A percentile compares a stretch with the other conserved stretches of the same genome.
Conservation (phyloP, 2,888 invertebrate genomes). For the Macaria notata region DNA sequence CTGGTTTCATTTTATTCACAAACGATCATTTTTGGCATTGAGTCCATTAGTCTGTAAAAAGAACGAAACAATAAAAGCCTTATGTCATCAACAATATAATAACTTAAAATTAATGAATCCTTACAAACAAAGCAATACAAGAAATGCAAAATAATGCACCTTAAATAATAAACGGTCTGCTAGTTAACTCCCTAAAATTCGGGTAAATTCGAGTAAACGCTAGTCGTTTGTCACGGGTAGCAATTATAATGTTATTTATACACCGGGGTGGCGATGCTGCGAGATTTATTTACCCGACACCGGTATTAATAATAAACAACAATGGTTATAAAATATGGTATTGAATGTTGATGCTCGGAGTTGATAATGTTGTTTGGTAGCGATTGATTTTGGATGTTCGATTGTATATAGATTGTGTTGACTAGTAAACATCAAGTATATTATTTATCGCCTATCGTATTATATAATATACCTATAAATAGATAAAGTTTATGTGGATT, state of each 20-base stretch:
- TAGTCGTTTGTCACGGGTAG: constrained; percentile 70
- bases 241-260: constrained; percentile 77
- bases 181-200: constrained; percentile 37
- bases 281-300: constrained; percentile 50
- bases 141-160: constrained; percentile 25
- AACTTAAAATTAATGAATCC: constrained; percentile 9
- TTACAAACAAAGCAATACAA: neutral
- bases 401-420: too few relatives aligned
- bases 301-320: constrained; percentile 27
- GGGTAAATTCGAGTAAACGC: constrained; percentile 43
- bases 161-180: constrained; percentile 29
- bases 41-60: too few relatives aligned
- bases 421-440: too few relatives aligned
- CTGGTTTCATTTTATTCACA: too few relatives aligned
- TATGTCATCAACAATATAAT: neutral
- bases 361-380: neutral
- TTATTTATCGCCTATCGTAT: too few relatives aligned
- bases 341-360: constrained; percentile 11
- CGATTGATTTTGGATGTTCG: neutral
- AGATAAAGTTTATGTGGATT: too few relatives aligned
- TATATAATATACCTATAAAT: too few relatives aligned
- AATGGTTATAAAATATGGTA: constrained; percentile 19
- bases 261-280: constrained; percentile 51
- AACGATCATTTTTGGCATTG: too few relatives aligned
- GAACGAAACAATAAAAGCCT: too few relatives aligned